A percentile compares a stretch with the other conserved stretches of the same genome.
phyloP scores from a whole-genome alignment of 2,113 vertebrate species.

The Trichechus manatus region DNA sequence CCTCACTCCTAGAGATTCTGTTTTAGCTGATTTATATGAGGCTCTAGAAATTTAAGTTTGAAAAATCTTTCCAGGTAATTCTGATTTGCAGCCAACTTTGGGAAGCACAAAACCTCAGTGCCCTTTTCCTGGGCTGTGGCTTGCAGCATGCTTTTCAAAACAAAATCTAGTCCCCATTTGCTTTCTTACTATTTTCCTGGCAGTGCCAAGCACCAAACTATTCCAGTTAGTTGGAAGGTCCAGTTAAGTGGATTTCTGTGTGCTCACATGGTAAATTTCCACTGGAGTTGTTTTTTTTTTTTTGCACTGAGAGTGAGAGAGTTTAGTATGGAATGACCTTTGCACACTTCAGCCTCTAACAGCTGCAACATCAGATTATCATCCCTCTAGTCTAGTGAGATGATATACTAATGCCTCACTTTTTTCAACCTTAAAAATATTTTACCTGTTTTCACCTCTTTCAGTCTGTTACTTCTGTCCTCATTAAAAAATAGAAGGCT shows the following conservation, averaged over 20 bases:
- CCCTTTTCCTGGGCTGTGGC: background rate
- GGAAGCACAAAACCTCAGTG: background rate
- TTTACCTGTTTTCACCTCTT: background rate
- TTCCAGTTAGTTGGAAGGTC: background rate
- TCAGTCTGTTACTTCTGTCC: background rate
- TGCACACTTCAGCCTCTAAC: background rate
- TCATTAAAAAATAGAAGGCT: background rate
- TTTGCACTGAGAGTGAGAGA: background rate
- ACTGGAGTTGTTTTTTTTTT: background rate
- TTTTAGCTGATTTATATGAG: background rate
- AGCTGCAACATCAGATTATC: background rate
- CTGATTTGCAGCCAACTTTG: background rate
- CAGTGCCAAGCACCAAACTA: background rate
- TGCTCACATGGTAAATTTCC: background rate
- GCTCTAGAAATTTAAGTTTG: background rate
- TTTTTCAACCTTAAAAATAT: background rate
- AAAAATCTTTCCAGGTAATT: background rate
- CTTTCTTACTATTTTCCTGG: conserved; percentile 33
- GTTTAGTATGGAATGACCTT: background rate
- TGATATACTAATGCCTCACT: background rate
- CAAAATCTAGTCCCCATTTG: background rate
- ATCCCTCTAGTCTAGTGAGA: background rate
- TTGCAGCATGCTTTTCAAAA: background rate
- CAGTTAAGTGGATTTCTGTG: background rate
- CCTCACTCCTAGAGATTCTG: background rate